Evolutionary conservation across 2,113 vertebrate genomes (phyloP).

Genomic region (Bagarius yarrelli): DNA sequence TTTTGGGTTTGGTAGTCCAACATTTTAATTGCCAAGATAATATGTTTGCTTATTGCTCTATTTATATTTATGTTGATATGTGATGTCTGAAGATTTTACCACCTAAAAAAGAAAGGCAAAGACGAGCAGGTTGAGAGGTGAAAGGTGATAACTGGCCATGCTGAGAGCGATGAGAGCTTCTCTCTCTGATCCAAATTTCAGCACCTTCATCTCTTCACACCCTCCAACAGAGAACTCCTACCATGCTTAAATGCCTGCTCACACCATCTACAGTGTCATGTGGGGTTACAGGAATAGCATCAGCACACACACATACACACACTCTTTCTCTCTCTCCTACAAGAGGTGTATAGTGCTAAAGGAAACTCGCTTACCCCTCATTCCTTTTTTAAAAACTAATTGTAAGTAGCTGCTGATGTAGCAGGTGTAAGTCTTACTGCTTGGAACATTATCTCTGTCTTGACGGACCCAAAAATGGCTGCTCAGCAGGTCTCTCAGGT

Average conservation of each 20-base stretch:
- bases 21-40: no score
- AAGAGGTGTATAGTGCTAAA: not conserved
- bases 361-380: slow-evolving; percentile 7
- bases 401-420: slow-evolving; percentile 41
- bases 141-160: slow-evolving; percentile 59
- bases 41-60: not conserved
- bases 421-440: slow-evolving; percentile 33
- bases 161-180: slow-evolving; percentile 58
- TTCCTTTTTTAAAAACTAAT: slow-evolving; percentile 24
- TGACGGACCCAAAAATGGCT: slow-evolving; percentile 49
- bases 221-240: slow-evolving; percentile 39
- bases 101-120: not conserved
- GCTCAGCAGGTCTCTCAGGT: slow-evolving; percentile 62
- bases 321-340: no score
- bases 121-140: slow-evolving; percentile 40
- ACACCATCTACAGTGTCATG: slow-evolving; percentile 24
- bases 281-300: slow-evolving; percentile 18
- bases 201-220: slow-evolving; percentile 48
- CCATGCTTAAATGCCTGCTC: slow-evolving; percentile 39
- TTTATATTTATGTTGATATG: not conserved
- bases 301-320: not conserved
- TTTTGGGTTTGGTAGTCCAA: no score
- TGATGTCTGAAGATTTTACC: not conserved
- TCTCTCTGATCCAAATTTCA: slow-evolving; percentile 59
- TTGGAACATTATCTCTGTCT: slow-evolving; percentile 54